A percentile compares a stretch with the other conserved stretches of the same genome.
phyloP scores from a whole-genome alignment of 2,888 invertebrate genomes.

The Hyalella azteca region DNA sequence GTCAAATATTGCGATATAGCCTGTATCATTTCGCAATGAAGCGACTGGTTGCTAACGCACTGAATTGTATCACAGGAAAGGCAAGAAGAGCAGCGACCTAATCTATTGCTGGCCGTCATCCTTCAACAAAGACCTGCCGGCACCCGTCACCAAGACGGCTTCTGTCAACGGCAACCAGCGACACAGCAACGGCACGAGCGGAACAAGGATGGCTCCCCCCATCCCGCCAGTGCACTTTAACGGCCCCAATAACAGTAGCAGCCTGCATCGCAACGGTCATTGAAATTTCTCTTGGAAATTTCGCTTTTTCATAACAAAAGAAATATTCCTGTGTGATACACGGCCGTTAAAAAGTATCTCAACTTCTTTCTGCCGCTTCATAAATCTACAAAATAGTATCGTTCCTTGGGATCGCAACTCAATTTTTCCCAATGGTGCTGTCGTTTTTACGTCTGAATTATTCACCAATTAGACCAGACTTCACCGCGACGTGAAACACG shows the following conservation, averaged over 20 bases:
- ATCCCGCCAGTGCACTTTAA: not conserved
- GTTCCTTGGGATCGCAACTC: too few species aligned
- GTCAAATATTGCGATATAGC: too few species aligned
- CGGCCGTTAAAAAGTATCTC: too few species aligned
- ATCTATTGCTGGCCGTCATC: slow-evolving; percentile 52
- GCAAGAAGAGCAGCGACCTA: slow-evolving; percentile 44
- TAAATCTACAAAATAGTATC: too few species aligned
- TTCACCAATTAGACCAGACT: too few species aligned
- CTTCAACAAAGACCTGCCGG: slow-evolving; percentile 49
- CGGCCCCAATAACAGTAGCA: slow-evolving; percentile 17
- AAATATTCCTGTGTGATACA: too few species aligned
- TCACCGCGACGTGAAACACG: too few species aligned
- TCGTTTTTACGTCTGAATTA: too few species aligned
- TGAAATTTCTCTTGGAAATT: not conserved
- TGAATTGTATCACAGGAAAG: slow-evolving; percentile 44
- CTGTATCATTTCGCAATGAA: too few species aligned
- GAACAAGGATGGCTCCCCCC: not conserved
- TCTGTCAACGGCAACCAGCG: slow-evolving; percentile 46
- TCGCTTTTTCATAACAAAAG: not conserved
- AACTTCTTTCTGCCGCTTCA: too few species aligned
- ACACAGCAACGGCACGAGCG: slow-evolving; percentile 25
- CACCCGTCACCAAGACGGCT: slow-evolving; percentile 38
- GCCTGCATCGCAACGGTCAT: slow-evolving; percentile 26
- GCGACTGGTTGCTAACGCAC: too few species aligned
- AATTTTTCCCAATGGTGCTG: too few species aligned